phyloP scores from a whole-genome alignment of 2,797 vertebrate genomes.

The Rhynchonycteris naso region DNA sequence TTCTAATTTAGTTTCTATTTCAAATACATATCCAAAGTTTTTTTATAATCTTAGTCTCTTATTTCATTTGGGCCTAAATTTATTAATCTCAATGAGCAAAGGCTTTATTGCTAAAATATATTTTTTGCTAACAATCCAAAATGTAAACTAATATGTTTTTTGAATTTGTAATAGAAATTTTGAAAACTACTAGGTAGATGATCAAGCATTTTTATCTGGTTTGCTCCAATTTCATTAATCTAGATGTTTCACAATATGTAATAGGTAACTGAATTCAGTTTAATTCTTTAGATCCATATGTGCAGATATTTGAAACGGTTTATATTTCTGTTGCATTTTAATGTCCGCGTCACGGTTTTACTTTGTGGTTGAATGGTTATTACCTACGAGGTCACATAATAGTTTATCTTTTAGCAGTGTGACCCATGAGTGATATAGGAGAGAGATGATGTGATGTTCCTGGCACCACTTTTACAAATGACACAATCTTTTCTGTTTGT shows the following conservation, averaged over 20 bases:
- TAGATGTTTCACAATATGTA: neutral
- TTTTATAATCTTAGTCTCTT: neutral
- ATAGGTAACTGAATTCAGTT: neutral
- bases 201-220: neutral
- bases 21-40: neutral
- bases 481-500: conserved; percentile 47
- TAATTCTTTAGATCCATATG: neutral
- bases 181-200: neutral
- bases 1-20: neutral
- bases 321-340: conserved; percentile 24
- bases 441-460: neutral
- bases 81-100: neutral
- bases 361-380: neutral
- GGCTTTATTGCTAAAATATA: neutral
- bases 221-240: neutral
- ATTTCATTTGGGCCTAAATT: neutral
- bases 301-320: conserved; percentile 12
- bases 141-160: neutral
- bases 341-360: neutral
- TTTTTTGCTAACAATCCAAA: neutral
- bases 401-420: conserved; percentile 29
- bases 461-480: neutral
- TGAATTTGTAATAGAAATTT: neutral
- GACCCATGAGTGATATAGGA: neutral
- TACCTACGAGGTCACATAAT: conserved; percentile 20